Evolutionary conservation across 2,113 vertebrate genomes (phyloP), one percentile per base, ranked within the genome.

Genomic region (Forbesichthys agassizii): DNA sequence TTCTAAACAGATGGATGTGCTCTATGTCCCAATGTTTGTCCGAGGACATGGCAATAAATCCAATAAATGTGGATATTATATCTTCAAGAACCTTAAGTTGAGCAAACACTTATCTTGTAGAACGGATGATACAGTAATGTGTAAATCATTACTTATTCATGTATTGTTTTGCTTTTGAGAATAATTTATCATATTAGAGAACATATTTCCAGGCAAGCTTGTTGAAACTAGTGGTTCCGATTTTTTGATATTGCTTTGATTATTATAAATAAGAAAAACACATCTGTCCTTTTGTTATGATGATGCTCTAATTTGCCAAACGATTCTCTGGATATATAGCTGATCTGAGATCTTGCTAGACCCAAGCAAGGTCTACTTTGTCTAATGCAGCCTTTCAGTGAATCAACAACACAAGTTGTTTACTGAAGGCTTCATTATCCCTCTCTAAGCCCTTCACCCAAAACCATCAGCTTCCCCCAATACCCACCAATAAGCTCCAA

Each of bases 391-490:
- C 70, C 76, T 64, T 55, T 68, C 77, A 69, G 68, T 53, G 75
- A 59, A 18, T 72, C 84, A 80, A 82, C 84, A 83, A 86, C 89
- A 84, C 84, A 89, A 84, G 78, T 81, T 89, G 79, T 91, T 92
- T 90, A 88, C 86, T 75, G 65, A 52, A 76, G 74, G 76, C 66
- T 86, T 89, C 77, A 89, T 91, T 89, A 91, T 89, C 77, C 75
- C 81, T 77, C 73, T n/a, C 51, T 61, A 71, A 66, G 71, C 70
- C 79, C 73, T 75, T 14, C 69, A 51, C 69, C 66, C 74, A 75
- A 79, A 71, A 75, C 74, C 84, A 77, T 69, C 79, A 77, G 69
- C 81, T 61, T 82, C 73, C 77, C 78, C 86, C 82, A 79, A 81
- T 70, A 76, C 79, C 75, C 70, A 85, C 83, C 81, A 90, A 87